Base-by-base conservation (phyloP, 2,888 invertebrate genomes). In the Coelogynopora nodosa region DNA sequence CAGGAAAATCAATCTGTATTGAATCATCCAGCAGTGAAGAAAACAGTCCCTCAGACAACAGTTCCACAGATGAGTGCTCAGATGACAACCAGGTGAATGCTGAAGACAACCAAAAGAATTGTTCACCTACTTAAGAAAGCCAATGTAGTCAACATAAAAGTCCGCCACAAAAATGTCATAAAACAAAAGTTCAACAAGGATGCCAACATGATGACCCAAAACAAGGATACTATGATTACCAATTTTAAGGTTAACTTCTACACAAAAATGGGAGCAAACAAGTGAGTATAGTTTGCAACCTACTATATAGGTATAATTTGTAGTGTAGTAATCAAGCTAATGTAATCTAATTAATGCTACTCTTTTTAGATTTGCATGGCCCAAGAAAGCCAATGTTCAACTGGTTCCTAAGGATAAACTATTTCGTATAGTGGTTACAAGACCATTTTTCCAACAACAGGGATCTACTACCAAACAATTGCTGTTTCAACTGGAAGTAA, bases 1-100 rank as follows among this genome's bases (percentile, higher is more conserved):
- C 74, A 74, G 27, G 74, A 74, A 74, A 74, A 74, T 74, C 74
- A 74, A 26, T 74, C 23, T 74, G 74, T 74, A 74, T 74, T 74
- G 74, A 74, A 74, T 74, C 49, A 5, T 13, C 23, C 23, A 74
- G 74, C 23, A 26, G 74, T 26, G 27, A 26, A 26, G 74, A 26
- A 74, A 26, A 74, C 18, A 74, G 74, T 23, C 27, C 74, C 74
- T 74, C 23, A 74, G 74, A 74, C 27, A 26, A 2, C 23, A 74
- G 74, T 74, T 10, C 18, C 74, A 74, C 74, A 74, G 27, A n/a
- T 74, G 74, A 74, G 74, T 74, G 74, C 23, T 23, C 74, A 74
- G 74, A 74, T 74, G 27, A 74, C 74, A 74, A 74, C 23, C 74
- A 74, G 2, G 74, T n/a, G 74, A 74, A 74, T 26, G 49, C 49